Conservation (phyloP, 1,140 invertebrate species). For the Ostrea edulis region DNA sequence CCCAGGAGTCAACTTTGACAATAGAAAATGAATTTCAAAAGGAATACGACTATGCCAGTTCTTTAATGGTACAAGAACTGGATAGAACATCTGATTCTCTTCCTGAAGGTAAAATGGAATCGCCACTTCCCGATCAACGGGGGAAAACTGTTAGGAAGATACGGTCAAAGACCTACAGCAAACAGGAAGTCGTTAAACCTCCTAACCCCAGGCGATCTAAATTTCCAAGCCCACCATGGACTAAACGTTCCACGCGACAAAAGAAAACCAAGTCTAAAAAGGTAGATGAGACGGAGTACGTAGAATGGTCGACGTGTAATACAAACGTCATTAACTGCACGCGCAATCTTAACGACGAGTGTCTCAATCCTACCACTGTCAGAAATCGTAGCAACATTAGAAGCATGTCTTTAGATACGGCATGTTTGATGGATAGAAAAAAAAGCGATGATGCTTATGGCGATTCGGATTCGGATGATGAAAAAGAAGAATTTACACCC, state of each 20-base stretch:
- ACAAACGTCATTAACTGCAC: not conserved
- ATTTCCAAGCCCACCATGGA: not conserved
- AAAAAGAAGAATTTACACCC: not conserved
- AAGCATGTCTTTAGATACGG: not conserved
- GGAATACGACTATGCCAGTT: not conserved
- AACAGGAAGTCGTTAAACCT: not conserved
- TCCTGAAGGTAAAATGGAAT: not conserved
- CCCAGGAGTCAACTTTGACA: not conserved
- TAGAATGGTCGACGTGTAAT: not conserved
- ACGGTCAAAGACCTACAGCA: not conserved
- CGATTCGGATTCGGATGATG: not conserved
- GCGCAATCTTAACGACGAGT: not conserved
- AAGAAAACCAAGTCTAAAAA: not conserved
- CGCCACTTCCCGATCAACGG: not conserved
- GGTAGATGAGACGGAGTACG: not conserved
- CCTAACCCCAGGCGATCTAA: not conserved
- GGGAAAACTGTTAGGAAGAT: not conserved
- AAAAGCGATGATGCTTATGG: not conserved
- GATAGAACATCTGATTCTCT: not conserved
- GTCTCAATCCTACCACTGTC: not conserved
- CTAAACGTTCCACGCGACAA: not conserved
- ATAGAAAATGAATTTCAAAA: not conserved
- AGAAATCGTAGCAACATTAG: not conserved
- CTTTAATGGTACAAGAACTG: not conserved
- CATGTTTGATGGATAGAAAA: not conserved